Base-by-base conservation (phyloP, 2,888 invertebrate genomes). In the Dysmachus trigonus region DNA sequence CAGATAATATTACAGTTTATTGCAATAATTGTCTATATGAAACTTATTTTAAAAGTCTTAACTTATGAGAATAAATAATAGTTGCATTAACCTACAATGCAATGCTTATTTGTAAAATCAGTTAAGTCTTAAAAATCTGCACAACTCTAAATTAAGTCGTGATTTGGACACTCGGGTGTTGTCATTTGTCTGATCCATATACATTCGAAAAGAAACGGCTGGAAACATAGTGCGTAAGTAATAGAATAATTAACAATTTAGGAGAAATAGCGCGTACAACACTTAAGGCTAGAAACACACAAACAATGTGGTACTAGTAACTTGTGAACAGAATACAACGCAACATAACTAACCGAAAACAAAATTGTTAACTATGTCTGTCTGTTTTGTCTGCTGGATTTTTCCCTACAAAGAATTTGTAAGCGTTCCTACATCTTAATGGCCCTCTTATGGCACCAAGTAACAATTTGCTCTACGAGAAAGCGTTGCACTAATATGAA, bases 61-160 rank as follows among this genome's bases (percentile, higher is more conserved):
- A 73, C 31, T 73, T 33, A 31, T 10, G 10, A 73, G 35, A 73
- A 73, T 73, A 73, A 73, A 73, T 73, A 73, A 33, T 62, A 62
- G 62, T 35, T n/a, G 73, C 31, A 73, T 30, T 73, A 73, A 73
- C 31, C 73, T 73, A 73, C 27, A 62, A 62, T 62, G 31, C 35
- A 73, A 72, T 73, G 73, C 73, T 73, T 73, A 73, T 31, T 73
- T 33, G 35, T 73, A 73, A 73, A 73, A 73, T 73, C 35, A 62
- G 22, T 73, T 73, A 73, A 73, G 73, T 73, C 73, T 73, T 73
- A 62, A 62, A 62, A 62, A 62, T 62, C 62, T 18, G 62, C 62
- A 62, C 62, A 62, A 62, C 62, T 22, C 62, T 62, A 27, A n/a
- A 62, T 62, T 62, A 62, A 62, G 27, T 62, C 62, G 62, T 62